phyloP scores from a whole-genome alignment of 2,113 vertebrate species.

The Odocoileus hemionus region DNA sequence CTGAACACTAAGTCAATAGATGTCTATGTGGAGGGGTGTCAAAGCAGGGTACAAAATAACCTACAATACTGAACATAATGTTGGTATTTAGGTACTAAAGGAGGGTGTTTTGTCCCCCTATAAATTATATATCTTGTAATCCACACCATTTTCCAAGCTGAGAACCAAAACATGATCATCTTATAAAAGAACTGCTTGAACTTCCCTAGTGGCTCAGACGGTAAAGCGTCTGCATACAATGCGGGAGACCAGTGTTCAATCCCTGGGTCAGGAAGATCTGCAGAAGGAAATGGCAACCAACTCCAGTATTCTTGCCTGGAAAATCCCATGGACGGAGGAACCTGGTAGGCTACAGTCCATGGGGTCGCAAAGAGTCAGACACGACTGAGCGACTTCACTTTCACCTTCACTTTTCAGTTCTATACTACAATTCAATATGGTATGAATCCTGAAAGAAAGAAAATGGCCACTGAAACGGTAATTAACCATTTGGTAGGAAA shows the following conservation, averaged over 20 bases:
- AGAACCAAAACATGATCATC: neutral
- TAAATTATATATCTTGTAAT: neutral
- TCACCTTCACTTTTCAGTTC: neutral
- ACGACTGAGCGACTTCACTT: neutral
- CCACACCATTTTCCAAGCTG: neutral
- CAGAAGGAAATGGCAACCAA: neutral
- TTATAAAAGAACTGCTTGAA: neutral
- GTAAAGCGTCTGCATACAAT: neutral
- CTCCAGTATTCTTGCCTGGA: neutral
- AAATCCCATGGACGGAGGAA: neutral
- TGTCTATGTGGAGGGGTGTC: neutral
- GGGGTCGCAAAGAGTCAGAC: neutral
- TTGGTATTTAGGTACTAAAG: neutral
- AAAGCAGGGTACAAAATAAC: slow-evolving; percentile 10
- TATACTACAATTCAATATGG: neutral
- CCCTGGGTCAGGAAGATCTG: neutral
- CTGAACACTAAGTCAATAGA: slow-evolving; percentile 7
- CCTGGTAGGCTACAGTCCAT: neutral
- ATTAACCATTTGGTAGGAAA: neutral
- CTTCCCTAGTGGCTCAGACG: neutral
- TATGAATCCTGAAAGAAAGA: neutral
- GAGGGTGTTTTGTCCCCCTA: neutral
- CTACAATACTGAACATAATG: neutral
- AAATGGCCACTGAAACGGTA: neutral
- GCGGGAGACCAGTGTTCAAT: neutral